Base-by-base conservation (phyloP, 2,888 invertebrate species). In the Ptychoptera contaminata region DNA sequence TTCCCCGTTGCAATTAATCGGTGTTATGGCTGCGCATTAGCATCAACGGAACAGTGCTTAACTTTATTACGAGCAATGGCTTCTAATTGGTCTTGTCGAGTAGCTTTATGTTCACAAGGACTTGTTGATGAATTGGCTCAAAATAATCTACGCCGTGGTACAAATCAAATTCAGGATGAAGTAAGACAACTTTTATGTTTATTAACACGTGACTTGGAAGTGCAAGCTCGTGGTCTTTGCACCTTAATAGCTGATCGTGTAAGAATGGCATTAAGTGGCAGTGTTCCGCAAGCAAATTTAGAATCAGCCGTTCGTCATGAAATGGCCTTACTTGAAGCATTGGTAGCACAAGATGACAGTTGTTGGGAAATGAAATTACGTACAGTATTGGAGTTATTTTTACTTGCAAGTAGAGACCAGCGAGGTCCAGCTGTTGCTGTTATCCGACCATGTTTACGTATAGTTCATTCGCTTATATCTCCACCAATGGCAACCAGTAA, bases 361-460 rank as follows among this genome's bases (percentile, higher is more conserved):
- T 93, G 92, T 59, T 96, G 96, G 96, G 94, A 96, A 61, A 79
- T 83, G 49, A 82, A 94, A 56, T 68, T 96, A 1, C 77, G 86
- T 40, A 83, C 86, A 59, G 84, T 93, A 48, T 83, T 94, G 68
- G 80, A 82, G 52, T 68, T 94, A 43, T 93, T 94, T 68, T 71
- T 90, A 45, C 74, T 79, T 67, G 82, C 84, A 5, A 80, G 80
- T 34, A 61, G 61, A 44, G 74, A 78, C 62, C 79, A 83, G 0
- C 79, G 81, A 48, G 87, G 84, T 55, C 86, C 88, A 0, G 81
- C 86, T 43, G 87, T 94, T 1, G 84, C 87, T 48, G 82, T 96
- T 14, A 85, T 92, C 49, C 70, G 96, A 50, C 96, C 96, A 0
- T 94, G 94, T 62, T 69, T 96, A 49, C 83, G 91, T 53, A 93